Percentiles rank a stretch among this genome's conserved stretches.
Conservation (phyloP, 2,797 vertebrate genomes). For the Australoheros facetus region DNA sequence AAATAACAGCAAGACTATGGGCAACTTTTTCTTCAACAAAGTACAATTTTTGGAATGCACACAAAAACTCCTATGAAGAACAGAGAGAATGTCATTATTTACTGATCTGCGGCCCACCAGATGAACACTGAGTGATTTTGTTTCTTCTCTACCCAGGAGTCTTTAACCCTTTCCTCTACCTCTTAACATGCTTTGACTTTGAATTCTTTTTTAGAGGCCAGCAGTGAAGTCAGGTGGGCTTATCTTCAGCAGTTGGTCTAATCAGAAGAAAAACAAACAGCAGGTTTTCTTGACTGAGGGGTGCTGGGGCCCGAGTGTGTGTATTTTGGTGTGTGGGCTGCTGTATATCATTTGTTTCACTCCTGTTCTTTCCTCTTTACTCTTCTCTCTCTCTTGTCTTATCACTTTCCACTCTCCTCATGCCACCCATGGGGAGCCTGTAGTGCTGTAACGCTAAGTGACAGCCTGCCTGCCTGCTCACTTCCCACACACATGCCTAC, state of each 20-base stretch:
- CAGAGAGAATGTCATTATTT: neutral
- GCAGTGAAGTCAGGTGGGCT: slow-evolving; percentile 56
- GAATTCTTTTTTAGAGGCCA: slow-evolving; percentile 34
- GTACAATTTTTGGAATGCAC: neutral
- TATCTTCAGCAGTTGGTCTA: slow-evolving; percentile 44
- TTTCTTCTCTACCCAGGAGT: slow-evolving; percentile 18
- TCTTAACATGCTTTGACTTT: slow-evolving; percentile 33
- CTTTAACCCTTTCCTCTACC: slow-evolving; percentile 28
- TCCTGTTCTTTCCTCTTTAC: slow-evolving; percentile 42
- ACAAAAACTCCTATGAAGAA: neutral
- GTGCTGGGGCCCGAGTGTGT: slow-evolving; percentile 25
- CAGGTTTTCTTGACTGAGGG: slow-evolving; percentile 47
- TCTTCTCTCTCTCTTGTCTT: slow-evolving; percentile 46
- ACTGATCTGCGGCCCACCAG: slow-evolving; percentile 9
- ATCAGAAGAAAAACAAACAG: slow-evolving; percentile 67
- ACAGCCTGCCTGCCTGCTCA: slow-evolving; percentile 82
- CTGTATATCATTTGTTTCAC: slow-evolving; percentile 31
- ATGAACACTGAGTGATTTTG: slow-evolving; percentile 11
- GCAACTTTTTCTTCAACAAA: neutral
- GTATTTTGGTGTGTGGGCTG: slow-evolving; percentile 49
- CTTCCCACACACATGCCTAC: slow-evolving; percentile 74
- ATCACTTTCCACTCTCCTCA: slow-evolving; percentile 63
- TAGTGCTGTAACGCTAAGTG: slow-evolving; percentile 86
- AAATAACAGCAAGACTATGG: neutral
- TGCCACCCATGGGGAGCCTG: slow-evolving; percentile 66